These are phyloP conservation scores for Platyrinchus mystaceus DNA, from an alignment of 2,797 vertebrate species.

Conservation along the genomic window DNA sequence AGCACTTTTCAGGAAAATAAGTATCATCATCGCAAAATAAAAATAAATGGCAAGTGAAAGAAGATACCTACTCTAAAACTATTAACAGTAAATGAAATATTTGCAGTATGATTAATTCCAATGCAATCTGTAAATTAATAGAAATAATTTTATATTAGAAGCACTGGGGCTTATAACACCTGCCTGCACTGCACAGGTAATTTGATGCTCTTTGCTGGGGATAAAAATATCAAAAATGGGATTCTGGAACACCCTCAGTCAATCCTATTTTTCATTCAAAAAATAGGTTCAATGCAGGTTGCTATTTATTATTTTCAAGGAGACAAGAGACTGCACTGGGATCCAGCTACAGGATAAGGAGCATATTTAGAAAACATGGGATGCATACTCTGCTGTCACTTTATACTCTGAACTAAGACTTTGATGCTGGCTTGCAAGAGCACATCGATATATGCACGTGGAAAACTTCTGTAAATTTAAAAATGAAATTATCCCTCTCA, in stretches of 20 bases:
- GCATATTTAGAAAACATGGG: background rate
- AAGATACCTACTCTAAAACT: background rate
- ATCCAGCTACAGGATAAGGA: background rate
- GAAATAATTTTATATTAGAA: background rate
- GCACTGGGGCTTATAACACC: background rate
- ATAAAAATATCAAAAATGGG: background rate
- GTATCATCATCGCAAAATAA: background rate
- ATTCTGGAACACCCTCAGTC: background rate
- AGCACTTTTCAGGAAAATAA: background rate
- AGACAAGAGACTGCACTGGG: background rate
- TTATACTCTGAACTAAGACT: background rate
- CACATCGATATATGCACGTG: background rate
- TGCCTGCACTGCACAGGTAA: background rate
- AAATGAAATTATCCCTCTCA: background rate
- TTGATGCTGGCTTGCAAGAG: background rate
- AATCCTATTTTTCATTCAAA: background rate
- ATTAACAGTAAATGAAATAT: background rate
- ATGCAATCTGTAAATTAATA: background rate
- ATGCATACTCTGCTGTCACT: background rate
- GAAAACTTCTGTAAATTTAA: background rate
- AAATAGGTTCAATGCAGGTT: background rate
- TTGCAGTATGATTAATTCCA: background rate
- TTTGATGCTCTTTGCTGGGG: background rate
- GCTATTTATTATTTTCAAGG: background rate
- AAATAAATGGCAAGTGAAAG: background rate